A percentile compares a stretch with the other conserved stretches of the same genome.
Evolutionary conservation across 2,797 vertebrate species (phyloP).

Genomic region (Microctenopoma lineatum): DNA sequence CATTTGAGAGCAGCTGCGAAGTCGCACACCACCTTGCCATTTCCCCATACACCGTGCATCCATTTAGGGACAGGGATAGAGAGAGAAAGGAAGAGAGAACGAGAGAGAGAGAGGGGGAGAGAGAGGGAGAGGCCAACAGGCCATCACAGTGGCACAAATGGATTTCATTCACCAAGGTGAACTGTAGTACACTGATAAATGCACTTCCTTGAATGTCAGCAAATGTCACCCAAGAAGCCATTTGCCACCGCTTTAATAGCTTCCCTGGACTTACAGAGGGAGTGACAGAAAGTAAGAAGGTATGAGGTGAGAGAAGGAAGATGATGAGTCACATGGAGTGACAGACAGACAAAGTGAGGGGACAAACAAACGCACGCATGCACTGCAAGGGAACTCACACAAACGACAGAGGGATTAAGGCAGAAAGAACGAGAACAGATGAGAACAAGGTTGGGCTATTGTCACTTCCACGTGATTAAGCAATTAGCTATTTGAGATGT

Average conservation of each 20-base stretch:
- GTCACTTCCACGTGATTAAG: slow-evolving; percentile 97
- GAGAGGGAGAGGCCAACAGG: slow-evolving; percentile 82
- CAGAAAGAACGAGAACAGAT: slow-evolving; percentile 70
- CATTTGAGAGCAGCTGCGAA: slow-evolving; percentile 95
- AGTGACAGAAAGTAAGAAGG: slow-evolving; percentile 87
- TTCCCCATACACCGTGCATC: slow-evolving; percentile 92
- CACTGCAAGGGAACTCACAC: slow-evolving; percentile 16
- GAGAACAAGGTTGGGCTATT: slow-evolving; percentile 89
- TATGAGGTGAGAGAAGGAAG: slow-evolving; percentile 67
- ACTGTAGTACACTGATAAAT: slow-evolving; percentile 97
- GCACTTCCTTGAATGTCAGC: slow-evolving; percentile 99
- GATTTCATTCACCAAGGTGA: slow-evolving; percentile 94
- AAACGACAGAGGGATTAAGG: slow-evolving; percentile 73
- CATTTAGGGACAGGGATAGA: slow-evolving; percentile 84
- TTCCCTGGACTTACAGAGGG: slow-evolving; percentile 88
- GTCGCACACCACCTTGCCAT: slow-evolving; percentile 91
- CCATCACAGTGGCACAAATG: slow-evolving; percentile 95
- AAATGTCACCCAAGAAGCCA: slow-evolving; percentile 99
- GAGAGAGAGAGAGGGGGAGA: slow-evolving; percentile 63
- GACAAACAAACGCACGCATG: slow-evolving; percentile 49
- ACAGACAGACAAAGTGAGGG: slow-evolving; percentile 47
- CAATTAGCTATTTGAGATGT: slow-evolving; percentile 93
- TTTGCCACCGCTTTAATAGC: slow-evolving; percentile 96
- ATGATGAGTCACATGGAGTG: slow-evolving; percentile 82
- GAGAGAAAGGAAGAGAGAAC: slow-evolving; percentile 57